Evolutionary conservation across 1,140 invertebrate species (phyloP), one percentile per base, ranked within the genome.

Genomic region (Batillaria attramentaria): DNA sequence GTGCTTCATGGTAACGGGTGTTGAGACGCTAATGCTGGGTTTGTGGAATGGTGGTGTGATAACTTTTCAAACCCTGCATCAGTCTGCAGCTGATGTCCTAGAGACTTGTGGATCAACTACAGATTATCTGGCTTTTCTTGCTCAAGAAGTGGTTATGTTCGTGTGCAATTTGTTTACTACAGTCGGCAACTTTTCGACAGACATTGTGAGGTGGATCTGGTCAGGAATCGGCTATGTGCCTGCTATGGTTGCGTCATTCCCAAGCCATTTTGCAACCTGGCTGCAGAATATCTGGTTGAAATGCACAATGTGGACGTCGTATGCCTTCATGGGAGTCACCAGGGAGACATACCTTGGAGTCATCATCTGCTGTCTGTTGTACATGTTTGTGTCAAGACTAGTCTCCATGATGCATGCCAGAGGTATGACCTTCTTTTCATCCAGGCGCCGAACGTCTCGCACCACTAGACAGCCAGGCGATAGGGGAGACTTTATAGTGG

Each of bases 301-400:
- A 18, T n/a, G 74, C 20, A 76, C 73, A 13, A 28, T 43, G n/a
- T 57, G 42, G 46, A 24, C 68, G 4, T 42, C 72, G 0, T 43
- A 37, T 35, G 46, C 54, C 3, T 70, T 81, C 28, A 78, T 70
- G 10, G 50, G 74, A 10, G 60, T 73, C 37, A 73, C 54, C 10
- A 80, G 79, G 28, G 82, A 85, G 65, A 79, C 80, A 13, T 85
- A 81, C 60, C 41, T 85, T 1, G 84, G 79, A 24, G 57, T 84
- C 20, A 33, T 74, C 24, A 66, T 83, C 28, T 75, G 81, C 43
- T 77, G 77, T 72, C 57, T 79, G 6, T 33, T 78, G 31, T 82
- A 82, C 66, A 54, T 82, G 5, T 54, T 41, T 43, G 4, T 82
- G 2, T 76, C 77, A 18, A 82, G 76, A 33, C 20, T 75, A 35